Percentiles rank a stretch among this genome's conserved stretches.
Evolutionary conservation across 2,113 vertebrate species (phyloP).

Genomic region (Petaurus breviceps): DNA sequence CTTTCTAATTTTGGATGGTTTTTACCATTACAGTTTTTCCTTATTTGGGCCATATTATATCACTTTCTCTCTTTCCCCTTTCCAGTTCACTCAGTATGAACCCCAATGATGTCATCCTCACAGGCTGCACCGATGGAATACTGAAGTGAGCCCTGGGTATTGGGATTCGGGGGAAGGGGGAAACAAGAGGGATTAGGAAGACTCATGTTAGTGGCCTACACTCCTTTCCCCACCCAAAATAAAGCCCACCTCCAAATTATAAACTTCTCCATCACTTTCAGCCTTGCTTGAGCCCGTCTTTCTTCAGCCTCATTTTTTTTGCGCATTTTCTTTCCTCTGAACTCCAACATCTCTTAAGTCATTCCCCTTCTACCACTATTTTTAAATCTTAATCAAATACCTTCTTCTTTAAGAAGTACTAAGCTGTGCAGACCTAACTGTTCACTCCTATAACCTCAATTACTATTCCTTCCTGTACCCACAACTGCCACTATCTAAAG

Average conservation of each 20-base stretch:
- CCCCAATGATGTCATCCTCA: slow-evolving; percentile 58
- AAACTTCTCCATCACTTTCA: background rate
- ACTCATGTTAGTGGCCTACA: slow-evolving; percentile 7
- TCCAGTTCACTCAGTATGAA: background rate
- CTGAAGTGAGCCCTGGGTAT: slow-evolving; percentile 62
- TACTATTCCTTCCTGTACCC: background rate
- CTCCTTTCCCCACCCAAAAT: slow-evolving; percentile 1
- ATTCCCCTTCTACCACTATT: background rate
- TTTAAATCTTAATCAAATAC: background rate
- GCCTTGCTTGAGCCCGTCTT: background rate
- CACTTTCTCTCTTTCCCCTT: background rate
- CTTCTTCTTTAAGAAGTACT: background rate
- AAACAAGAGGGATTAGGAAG: background rate
- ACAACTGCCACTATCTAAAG: background rate
- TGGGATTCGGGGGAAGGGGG: background rate
- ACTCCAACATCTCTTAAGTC: background rate
- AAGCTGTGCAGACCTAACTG: background rate
- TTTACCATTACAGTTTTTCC: background rate
- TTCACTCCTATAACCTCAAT: background rate
- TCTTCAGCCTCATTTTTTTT: background rate
- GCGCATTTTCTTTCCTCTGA: background rate
- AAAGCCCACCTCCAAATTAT: background rate
- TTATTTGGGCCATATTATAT: background rate
- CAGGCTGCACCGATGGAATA: slow-evolving; percentile 67
- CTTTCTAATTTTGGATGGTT: background rate